phyloP scores from a whole-genome alignment of 2,797 vertebrate genomes.

The Psittacula echo region DNA sequence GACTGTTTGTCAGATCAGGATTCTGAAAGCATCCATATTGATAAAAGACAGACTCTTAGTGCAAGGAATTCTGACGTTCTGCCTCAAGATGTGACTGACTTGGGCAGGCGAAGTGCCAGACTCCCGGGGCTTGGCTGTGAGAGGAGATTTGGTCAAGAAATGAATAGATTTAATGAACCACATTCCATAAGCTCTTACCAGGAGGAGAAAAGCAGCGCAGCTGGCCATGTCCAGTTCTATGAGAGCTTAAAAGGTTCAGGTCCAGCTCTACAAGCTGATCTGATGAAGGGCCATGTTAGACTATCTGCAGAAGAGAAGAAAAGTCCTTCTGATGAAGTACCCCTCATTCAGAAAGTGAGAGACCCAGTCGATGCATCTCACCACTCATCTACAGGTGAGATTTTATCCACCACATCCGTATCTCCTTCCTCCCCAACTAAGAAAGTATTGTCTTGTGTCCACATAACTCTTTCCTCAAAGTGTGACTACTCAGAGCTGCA shows the following conservation, averaged over 20 bases:
- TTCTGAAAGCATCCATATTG: neutral
- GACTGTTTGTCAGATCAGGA: neutral
- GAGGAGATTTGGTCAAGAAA: neutral
- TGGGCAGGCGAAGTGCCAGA: neutral
- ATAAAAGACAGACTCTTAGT: neutral
- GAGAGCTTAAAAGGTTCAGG: neutral
- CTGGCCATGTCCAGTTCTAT: neutral
- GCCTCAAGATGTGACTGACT: neutral
- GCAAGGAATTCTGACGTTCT: neutral
- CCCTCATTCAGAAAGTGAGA: neutral
- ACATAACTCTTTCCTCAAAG: slow-evolving; percentile 82
- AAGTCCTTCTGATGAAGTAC: neutral
- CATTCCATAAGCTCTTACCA: neutral
- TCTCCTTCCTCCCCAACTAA: slow-evolving; percentile 35
- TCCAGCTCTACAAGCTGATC: too few relatives aligned
- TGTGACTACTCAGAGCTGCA: neutral
- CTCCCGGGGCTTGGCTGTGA: neutral
- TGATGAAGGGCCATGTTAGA: neutral
- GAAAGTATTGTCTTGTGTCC: slow-evolving; percentile 81
- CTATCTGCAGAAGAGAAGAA: neutral
- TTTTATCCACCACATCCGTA: neutral
- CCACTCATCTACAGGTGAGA: neutral
- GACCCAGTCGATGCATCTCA: neutral
- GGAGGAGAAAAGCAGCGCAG: neutral
- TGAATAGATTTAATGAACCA: neutral